A percentile compares a stretch with the other conserved stretches of the same genome.
These are phyloP conservation scores for Acrobasis repandana DNA, from an alignment of 2,888 invertebrate genomes.

Conservation along the genomic window DNA sequence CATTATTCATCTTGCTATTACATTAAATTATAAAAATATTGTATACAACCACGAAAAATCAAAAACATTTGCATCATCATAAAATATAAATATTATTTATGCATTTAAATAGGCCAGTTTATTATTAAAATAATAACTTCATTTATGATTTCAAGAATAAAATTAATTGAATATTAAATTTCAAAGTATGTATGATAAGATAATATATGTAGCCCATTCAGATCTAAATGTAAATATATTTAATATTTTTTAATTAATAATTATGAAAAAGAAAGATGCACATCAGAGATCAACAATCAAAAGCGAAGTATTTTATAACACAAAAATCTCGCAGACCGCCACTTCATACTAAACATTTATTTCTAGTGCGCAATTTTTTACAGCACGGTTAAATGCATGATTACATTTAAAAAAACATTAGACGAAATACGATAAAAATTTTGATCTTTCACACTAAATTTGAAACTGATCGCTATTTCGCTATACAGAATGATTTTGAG, in stretches of 20 bases:
- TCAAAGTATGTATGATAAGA: neutral
- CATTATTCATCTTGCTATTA: constrained; percentile 6
- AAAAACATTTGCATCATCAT: constrained; percentile 9
- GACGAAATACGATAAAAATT: no score
- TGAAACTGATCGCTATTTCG: no score
- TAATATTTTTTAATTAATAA: neutral
- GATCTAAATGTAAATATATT: constrained; percentile 46
- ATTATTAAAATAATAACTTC: constrained; percentile 50
- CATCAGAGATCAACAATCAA: constrained; percentile 1
- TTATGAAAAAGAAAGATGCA: neutral
- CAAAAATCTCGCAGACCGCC: neutral
- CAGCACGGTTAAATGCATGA: no score
- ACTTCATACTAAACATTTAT: no score
- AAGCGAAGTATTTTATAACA: neutral
- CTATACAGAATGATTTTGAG: no score
- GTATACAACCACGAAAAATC: constrained; percentile 6
- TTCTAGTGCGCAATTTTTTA: no score
- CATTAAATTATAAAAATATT: constrained; percentile 6
- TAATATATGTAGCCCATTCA: constrained; percentile 42
- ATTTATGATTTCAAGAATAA: constrained; percentile 32
- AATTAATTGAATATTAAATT: neutral
- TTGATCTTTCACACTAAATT: no score
- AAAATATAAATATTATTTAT: constrained; percentile 9
- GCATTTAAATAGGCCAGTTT: constrained; percentile 23
- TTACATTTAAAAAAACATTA: no score